Evolutionary conservation across 1,140 invertebrate genomes (phyloP).

Genomic region (Zaprionus capensis): DNA sequence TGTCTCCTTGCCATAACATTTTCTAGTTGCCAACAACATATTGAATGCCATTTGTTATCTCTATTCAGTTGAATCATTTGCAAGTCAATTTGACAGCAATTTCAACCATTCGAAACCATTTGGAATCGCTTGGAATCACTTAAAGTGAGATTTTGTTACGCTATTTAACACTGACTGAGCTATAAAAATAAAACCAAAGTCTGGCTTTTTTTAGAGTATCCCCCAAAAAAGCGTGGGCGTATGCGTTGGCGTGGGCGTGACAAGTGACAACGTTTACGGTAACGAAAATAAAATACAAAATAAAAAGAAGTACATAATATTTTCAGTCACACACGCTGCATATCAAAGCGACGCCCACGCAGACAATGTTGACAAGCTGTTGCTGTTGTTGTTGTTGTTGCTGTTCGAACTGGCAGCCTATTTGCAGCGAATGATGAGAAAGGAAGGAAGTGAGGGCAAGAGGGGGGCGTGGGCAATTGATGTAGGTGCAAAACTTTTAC

Average conservation of each 20-base stretch:
- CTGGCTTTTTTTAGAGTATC: not conserved
- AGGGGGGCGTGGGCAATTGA: not conserved
- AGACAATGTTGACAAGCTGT: conserved; percentile 61
- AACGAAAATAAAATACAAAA: not conserved
- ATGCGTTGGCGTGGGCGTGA: not conserved
- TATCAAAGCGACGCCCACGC: conserved; percentile 56
- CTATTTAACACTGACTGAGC: not conserved
- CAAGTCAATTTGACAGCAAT: not conserved
- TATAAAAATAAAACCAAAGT: conserved; percentile 6
- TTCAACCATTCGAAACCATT: not conserved
- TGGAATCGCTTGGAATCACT: not conserved
- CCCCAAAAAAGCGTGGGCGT: not conserved
- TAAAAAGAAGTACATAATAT: conserved; percentile 39
- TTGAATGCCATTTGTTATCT: not conserved
- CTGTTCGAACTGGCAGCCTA: conserved; percentile 22
- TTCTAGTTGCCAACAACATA: not conserved
- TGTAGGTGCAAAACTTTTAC: conserved; percentile 24
- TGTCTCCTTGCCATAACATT: too few species aligned
- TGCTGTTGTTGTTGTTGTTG: conserved; percentile 33
- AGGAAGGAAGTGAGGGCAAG: not conserved
- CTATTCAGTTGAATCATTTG: not conserved
- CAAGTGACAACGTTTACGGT: conserved; percentile 8
- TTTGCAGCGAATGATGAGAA: not conserved
- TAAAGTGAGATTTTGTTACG: not conserved
- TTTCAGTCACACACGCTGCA: conserved; percentile 49